Evolutionary conservation across 2,888 invertebrate species (phyloP), one percentile per base, ranked within the genome.

Genomic region (Anarsia innoxiella): DNA sequence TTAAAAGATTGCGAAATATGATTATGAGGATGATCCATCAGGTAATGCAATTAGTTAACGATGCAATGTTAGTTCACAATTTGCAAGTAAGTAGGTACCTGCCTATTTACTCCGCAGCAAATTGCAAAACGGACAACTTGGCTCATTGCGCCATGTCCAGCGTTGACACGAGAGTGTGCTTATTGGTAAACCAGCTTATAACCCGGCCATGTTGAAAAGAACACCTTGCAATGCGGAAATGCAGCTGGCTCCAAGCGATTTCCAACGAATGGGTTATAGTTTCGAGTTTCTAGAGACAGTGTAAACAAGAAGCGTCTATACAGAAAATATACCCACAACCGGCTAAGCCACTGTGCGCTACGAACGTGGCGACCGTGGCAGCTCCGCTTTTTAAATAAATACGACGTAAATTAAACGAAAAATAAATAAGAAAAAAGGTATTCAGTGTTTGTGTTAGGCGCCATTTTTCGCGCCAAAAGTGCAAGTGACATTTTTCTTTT

Each of bases 301-400:
- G 73, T 76, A 77, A 77, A 76, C 75, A 76, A 72, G 73, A 72
- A 70, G 65, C 48, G 52, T 53, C 45, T 36, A 43, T 35, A 29
- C 46, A 34, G 41, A 37, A 36, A 35, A 43, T 36, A 41, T 12
- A 27, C 50, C 48, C 76, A 82, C 63, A 78, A 71, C 71, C 79
- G 79, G 78, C 66, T 59, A 59, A 68, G 77, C 80, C 82, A 76
- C 77, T 51, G 73, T 49, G 65, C 70, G 66, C 42, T 45, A 37
- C 64, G 71, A 62, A 79, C 82, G 83, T 80, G 80, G 80, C 78
- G 51, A 60, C 32, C 42, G 33, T 34, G 34, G 12, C 34, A 39
- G 35, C 31, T 41, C 37, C 40, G 12, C n/a, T n/a, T 27, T 29
- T 32, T 29, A 31, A 9, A 16, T 37, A 31, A n/a, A 12, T 9